These are phyloP conservation scores for Pinctada fucata DNA, from an alignment of 2,888 invertebrate species.

Conservation along the genomic window DNA sequence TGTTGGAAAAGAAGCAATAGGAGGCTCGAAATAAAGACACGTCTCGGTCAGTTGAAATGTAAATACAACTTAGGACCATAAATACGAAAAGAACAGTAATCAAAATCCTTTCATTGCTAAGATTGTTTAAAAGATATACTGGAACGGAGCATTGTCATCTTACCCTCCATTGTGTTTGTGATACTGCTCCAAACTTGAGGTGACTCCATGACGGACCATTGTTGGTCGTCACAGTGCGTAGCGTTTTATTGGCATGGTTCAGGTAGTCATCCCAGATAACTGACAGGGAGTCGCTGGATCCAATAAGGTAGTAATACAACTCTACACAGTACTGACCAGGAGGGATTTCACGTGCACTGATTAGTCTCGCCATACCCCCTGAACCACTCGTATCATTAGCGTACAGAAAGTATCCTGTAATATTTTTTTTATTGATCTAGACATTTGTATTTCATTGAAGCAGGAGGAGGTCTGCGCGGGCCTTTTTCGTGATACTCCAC, in stretches of 20 bases:
- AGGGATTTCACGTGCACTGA: slow-evolving; percentile 15
- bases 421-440: no score
- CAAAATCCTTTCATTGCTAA: no score
- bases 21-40: no score
- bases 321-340: slow-evolving; percentile 20
- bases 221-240: neutral
- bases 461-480: no score
- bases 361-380: neutral
- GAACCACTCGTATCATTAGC: neutral
- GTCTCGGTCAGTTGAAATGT: no score
- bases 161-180: slow-evolving; percentile 8
- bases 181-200: neutral
- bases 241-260: neutral
- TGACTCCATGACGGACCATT: neutral
- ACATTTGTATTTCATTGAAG: no score
- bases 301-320: slow-evolving; percentile 5
- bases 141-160: neutral
- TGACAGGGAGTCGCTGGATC: neutral
- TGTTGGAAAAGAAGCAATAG: no score
- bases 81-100: no score
- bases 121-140: no score
- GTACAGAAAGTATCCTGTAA: slow-evolving; percentile 11
- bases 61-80: no score
- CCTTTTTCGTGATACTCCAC: no score
- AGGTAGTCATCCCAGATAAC: slow-evolving; percentile 10